Evolutionary conservation across 2,113 vertebrate species (phyloP).

Genomic region (Syrmaticus mikado): DNA sequence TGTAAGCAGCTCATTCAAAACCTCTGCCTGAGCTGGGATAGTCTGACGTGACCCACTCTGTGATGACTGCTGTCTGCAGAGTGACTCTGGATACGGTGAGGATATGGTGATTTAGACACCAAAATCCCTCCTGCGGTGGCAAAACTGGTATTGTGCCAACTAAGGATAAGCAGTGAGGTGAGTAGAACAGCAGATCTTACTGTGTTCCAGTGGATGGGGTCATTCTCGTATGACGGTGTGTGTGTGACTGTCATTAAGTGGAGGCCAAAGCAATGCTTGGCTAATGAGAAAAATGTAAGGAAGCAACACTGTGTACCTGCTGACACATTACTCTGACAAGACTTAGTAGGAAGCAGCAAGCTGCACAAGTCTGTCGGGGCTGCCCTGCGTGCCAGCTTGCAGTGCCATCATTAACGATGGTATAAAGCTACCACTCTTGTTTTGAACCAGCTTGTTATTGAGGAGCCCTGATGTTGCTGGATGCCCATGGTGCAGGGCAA

Average conservation of each 20-base stretch:
- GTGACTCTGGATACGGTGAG: neutral
- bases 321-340: neutral
- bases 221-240: accelerated
- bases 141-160: accelerated
- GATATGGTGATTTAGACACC: neutral
- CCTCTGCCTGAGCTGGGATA: neutral
- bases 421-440: neutral
- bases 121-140: neutral
- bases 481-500: neutral
- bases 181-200: neutral
- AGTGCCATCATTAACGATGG: neutral
- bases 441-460: neutral
- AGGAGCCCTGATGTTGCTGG: neutral
- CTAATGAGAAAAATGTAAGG: neutral
- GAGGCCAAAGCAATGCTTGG: neutral
- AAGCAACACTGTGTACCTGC: accelerated
- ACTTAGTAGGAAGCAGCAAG: neutral
- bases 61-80: neutral
- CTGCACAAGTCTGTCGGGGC: neutral
- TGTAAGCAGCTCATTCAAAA: neutral
- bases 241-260: accelerated
- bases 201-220: neutral
- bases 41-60: neutral
- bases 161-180: neutral
- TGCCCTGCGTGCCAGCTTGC: neutral